Conservation (phyloP, 2,888 invertebrate species). For the Phrixothrix hirtus region DNA sequence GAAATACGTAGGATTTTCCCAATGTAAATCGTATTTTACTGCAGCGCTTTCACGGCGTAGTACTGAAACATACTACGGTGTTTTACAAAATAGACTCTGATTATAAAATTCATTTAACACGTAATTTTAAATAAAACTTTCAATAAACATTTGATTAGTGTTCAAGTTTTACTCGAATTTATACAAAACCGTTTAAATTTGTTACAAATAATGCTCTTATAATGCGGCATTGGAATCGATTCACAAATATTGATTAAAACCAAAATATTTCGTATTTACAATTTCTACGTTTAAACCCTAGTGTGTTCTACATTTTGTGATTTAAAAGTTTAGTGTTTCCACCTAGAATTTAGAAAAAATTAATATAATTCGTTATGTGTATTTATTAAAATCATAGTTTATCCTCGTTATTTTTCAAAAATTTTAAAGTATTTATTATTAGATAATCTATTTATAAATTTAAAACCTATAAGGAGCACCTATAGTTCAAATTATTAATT, state of each 20-base stretch:
- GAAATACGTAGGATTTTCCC: conserved; percentile 37
- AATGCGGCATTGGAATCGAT: conserved; percentile 43
- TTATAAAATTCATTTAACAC: conserved; percentile 35
- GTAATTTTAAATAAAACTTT: conserved; percentile 23
- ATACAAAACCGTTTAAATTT: background rate
- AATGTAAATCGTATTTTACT: conserved; percentile 41
- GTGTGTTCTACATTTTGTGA: conserved; percentile 53
- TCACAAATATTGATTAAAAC: conserved; percentile 50
- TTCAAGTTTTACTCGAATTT: conserved; percentile 8
- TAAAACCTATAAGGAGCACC: conserved; percentile 13
- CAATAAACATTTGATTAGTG: conserved; percentile 20
- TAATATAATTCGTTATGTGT: conserved; percentile 19
- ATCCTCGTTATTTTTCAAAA: conserved; percentile 21
- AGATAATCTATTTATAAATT: conserved; percentile 11
- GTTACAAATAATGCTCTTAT: conserved; percentile 12
- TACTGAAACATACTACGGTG: conserved; percentile 45
- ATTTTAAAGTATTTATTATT: conserved; percentile 6
- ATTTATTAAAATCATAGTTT: conserved; percentile 21
- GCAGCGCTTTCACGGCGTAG: conserved; percentile 45
- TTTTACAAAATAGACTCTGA: conserved; percentile 45
- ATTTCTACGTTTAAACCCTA: conserved; percentile 39
- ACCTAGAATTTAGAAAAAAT: conserved; percentile 14
- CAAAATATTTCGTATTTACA: conserved; percentile 32
- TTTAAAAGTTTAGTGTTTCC: conserved; percentile 43
- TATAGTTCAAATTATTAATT: conserved; percentile 17